Evolutionary conservation across 1,140 invertebrate genomes (phyloP).

Genomic region (Tetragonula clypearis): DNA sequence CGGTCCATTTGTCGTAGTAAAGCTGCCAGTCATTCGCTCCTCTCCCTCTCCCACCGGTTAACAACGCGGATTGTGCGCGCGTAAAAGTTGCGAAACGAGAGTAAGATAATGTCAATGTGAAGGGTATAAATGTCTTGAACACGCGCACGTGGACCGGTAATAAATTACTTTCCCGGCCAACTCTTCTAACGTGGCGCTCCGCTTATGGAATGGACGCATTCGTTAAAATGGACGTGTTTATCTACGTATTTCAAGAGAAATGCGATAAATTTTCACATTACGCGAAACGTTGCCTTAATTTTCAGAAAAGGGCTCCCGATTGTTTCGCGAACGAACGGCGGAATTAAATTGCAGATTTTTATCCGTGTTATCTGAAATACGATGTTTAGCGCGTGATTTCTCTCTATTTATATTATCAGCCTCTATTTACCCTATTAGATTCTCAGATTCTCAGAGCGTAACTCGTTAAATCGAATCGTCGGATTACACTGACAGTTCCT

Average conservation of each 20-base stretch:
- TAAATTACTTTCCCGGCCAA: conserved; percentile 17
- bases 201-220: neutral
- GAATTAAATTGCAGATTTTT: no score
- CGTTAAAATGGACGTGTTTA: conserved; percentile 35
- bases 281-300: neutral
- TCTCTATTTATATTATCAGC: no score
- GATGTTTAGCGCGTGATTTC: no score
- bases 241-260: neutral
- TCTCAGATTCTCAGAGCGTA: neutral
- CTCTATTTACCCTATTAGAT: no score
- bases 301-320: neutral
- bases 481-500: neutral
- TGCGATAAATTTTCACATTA: neutral
- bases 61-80: neutral
- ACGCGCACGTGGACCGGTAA: neutral
- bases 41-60: neutral
- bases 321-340: no score
- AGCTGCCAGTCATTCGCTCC: neutral
- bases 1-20: conserved; percentile 3
- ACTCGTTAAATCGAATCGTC: neutral
- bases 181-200: neutral
- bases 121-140: conserved; percentile 25
- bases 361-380: no score
- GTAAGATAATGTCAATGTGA: conserved; percentile 33
- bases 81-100: neutral